Conservation (phyloP, 2,797 vertebrate genomes). For the Setipinna tenuifilis region DNA sequence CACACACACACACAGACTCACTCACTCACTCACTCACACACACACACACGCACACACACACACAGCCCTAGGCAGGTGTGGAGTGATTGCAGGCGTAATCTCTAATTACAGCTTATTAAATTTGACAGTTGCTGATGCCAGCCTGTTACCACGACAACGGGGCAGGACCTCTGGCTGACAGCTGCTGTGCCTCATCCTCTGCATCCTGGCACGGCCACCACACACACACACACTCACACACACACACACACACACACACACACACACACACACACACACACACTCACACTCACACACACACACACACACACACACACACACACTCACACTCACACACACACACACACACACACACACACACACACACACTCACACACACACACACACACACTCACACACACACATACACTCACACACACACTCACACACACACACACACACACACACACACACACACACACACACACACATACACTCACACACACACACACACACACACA, state of each 20-base stretch:
- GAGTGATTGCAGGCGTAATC: conserved; percentile 5
- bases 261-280: not conserved
- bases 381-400: too few relatives aligned
- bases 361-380: too few relatives aligned
- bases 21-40: not conserved
- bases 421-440: too few relatives aligned
- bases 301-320: too few relatives aligned
- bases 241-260: conserved; percentile 16
- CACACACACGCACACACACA: not conserved
- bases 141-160: conserved; percentile 7
- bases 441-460: too few relatives aligned
- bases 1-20: not conserved
- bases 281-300: too few relatives aligned
- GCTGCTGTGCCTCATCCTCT: not conserved
- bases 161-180: not conserved
- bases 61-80: conserved; percentile 8
- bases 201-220: not conserved
- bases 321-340: too few relatives aligned
- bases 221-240: too few relatives aligned
- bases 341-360: too few relatives aligned
- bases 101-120: conserved; percentile 14
- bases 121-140: conserved; percentile 17
- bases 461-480: too few relatives aligned
- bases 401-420: too few relatives aligned
- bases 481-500: too few relatives aligned